Base-by-base conservation (phyloP, 2,888 invertebrate genomes). In the Caenorhabditis drosophilae region DNA sequence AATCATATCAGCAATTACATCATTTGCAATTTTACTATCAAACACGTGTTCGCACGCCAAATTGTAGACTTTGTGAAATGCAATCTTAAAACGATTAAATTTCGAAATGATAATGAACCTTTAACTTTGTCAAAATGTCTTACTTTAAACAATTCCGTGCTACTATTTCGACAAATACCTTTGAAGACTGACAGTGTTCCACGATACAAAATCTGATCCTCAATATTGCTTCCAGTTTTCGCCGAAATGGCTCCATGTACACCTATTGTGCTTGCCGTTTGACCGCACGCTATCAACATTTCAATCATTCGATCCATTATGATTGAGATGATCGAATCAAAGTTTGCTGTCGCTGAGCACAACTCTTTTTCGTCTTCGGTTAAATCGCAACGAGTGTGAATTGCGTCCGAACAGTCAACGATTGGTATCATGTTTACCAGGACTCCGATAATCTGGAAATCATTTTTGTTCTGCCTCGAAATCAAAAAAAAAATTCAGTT, bases 291-390 rank as follows among this genome's bases (percentile, higher is more conserved):
- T 9, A 69, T 31, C 2, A 72, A 36, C 72, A 72, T 72, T 18
- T 63, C 61, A 25, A 69, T 47, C 63, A 72, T 60, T 20, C 72
- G 89, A 79, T 93, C 92, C 74, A 94, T 85, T 80, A 92, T 91
- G 79, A 92, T 90, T 2, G 92, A 85, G 1, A 93, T 89, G 81
- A 94, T 93, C 83, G 93, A 92, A 85, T 94, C 93, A 76, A 93
- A 89, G 74, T 90, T 89, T 1, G 92, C 91, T 0, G 92, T 91
- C 0, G 90, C 89, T 70, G 90, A 90, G 84, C 92, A 92, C 7
- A 88, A 76, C 64, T 88, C 87, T 61, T 82, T 83, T 80, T 93
- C 93, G 60, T 90, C 89, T 86, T 88, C 91, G 0, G 90, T 90
- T 63, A 93, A 86, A 81, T 90, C 89, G 0, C 87, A 84, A 80